Conservation (phyloP, 2,113 vertebrate species). For the Hippopotamus amphibius region DNA sequence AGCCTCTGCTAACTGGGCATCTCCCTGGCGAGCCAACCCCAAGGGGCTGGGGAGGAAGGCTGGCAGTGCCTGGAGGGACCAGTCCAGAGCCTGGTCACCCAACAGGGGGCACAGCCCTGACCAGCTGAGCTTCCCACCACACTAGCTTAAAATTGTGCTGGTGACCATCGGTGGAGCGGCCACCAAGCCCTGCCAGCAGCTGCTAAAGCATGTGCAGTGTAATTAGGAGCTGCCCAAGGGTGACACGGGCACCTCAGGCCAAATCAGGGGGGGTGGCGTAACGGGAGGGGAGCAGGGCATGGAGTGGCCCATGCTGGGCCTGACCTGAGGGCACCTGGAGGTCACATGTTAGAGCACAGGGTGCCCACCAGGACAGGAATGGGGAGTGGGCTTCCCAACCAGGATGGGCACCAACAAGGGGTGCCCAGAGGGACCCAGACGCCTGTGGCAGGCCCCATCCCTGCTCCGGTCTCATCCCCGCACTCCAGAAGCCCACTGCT, state of each 20-base stretch:
- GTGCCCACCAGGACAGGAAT: too few species aligned
- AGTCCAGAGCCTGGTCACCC: not conserved
- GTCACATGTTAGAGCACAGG: not conserved
- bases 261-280: not conserved
- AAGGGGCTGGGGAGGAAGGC: accelerated
- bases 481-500: not conserved
- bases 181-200: not conserved
- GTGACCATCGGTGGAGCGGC: not conserved
- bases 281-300: not conserved
- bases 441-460: accelerated
- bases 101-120: not conserved
- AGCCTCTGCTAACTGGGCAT: not conserved
- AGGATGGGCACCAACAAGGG: accelerated
- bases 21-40: accelerated
- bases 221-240: conserved; percentile 66
- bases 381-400: not conserved
- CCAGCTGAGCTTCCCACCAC: not conserved
- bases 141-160: conserved; percentile 60
- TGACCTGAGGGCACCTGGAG: not conserved
- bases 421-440: not conserved
- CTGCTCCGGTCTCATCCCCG: not conserved
- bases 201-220: not conserved
- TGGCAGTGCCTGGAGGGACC: not conserved
- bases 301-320: not conserved
- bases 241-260: not conserved